phyloP scores from a whole-genome alignment of 2,797 vertebrate species.

The Melanotaenia boesemani region DNA sequence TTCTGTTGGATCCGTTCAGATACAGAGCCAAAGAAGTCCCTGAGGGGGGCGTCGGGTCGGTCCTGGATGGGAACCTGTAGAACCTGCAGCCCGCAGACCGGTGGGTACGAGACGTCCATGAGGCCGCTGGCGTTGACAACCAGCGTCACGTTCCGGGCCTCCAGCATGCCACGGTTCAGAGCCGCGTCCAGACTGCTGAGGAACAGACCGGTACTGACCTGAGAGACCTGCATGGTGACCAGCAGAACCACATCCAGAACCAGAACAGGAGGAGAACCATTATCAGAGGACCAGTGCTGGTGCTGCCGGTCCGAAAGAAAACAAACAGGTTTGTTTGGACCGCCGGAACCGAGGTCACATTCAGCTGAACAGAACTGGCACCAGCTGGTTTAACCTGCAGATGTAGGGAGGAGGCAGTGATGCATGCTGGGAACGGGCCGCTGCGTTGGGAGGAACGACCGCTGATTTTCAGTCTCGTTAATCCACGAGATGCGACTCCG shows the following conservation, averaged over 20 bases:
- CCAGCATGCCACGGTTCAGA: constrained; percentile 54
- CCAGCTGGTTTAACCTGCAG: no score
- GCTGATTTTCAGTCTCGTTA: no score
- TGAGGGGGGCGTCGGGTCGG: constrained; percentile 72
- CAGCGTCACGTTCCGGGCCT: constrained; percentile 72
- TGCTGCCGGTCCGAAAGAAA: no score
- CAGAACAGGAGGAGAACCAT: no score
- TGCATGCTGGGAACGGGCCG: no score
- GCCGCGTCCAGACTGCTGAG: constrained; percentile 73
- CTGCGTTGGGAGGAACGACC: no score
- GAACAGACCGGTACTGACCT: constrained; percentile 68
- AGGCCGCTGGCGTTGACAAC: constrained; percentile 72
- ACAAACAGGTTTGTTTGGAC: no score
- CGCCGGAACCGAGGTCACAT: no score
- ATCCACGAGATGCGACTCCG: no score
- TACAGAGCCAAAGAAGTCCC: constrained; percentile 70
- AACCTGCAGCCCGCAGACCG: constrained; percentile 53
- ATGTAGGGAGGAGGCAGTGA: no score
- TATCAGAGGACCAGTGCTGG: no score
- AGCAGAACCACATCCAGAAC: background rate
- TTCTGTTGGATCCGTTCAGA: constrained; percentile 72
- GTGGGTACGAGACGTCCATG: constrained; percentile 48
- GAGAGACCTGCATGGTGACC: constrained; percentile 64
- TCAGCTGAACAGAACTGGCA: no score
- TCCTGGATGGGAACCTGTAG: constrained; percentile 71